Percentiles rank a stretch among this genome's conserved stretches.
These are phyloP conservation scores for Ochotona curzoniae DNA, from an alignment of 2,113 vertebrate species.

Conservation along the genomic window DNA sequence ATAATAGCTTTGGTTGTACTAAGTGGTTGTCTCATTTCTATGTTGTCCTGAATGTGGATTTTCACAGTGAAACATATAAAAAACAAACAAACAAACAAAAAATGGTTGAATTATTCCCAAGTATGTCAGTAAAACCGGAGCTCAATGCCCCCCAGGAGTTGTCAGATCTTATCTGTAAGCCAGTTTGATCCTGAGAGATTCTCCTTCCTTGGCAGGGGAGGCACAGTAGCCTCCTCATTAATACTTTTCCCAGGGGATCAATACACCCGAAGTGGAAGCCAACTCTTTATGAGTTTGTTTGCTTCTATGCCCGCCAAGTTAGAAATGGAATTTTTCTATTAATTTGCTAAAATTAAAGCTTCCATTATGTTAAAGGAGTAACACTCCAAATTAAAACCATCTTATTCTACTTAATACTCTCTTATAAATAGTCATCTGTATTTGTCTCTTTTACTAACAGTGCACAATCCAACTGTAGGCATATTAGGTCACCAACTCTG, in stretches of 20 bases:
- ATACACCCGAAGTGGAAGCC: not conserved
- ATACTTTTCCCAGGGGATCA: too few species aligned
- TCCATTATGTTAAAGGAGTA: not conserved
- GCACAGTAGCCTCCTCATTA: not conserved
- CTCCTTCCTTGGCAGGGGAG: not conserved
- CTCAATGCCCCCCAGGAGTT: accelerated
- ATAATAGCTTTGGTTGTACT: not conserved
- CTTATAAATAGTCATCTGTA: not conserved
- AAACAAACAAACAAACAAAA: not conserved
- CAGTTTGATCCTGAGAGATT: not conserved
- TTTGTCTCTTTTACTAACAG: not conserved
- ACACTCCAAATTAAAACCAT: not conserved
- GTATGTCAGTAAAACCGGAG: not conserved
- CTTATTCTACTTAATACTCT: not conserved
- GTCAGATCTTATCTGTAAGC: not conserved
- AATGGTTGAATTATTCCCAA: not conserved
- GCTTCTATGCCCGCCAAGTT: not conserved
- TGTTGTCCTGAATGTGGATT: not conserved
- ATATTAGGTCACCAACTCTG: not conserved
- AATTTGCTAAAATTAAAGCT: not conserved
- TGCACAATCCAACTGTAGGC: not conserved
- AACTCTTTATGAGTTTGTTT: not conserved
- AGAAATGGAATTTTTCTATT: not conserved
- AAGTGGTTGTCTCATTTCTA: not conserved
- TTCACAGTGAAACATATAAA: not conserved